These are phyloP conservation scores for Drosophila hamatofila DNA, from an alignment of 2,888 invertebrate species.

Conservation along the genomic window DNA sequence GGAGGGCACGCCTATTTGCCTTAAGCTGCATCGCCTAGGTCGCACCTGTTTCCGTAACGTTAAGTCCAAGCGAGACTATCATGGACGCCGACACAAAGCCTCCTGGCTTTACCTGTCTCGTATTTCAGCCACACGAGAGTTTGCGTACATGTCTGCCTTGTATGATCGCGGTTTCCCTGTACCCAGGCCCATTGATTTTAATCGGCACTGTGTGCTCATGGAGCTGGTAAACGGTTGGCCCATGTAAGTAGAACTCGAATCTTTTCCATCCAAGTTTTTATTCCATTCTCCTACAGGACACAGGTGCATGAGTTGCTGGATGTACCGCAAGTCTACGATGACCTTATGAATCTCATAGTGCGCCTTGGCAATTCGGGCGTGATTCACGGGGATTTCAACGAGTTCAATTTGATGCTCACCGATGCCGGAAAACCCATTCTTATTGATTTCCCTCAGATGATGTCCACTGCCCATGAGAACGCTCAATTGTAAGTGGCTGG, in stretches of 20 bases:
- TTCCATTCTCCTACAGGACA: slow-evolving; percentile 85
- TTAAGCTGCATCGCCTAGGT: slow-evolving; percentile 96
- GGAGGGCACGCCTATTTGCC: slow-evolving; percentile 91
- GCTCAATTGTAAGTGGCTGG: slow-evolving; percentile 90
- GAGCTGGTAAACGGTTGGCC: slow-evolving; percentile 94
- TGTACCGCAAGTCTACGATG: slow-evolving; percentile 93
- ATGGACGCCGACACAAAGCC: slow-evolving; percentile 93
- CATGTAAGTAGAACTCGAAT: slow-evolving; percentile 87
- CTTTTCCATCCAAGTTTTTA: neutral
- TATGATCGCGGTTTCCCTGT: slow-evolving; percentile 96
- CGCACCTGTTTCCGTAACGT: slow-evolving; percentile 98
- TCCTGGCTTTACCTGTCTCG: slow-evolving; percentile 99
- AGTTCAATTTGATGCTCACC: slow-evolving; percentile 97
- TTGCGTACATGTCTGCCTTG: slow-evolving; percentile 98
- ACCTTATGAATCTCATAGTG: slow-evolving; percentile 96
- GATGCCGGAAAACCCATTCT: slow-evolving; percentile 92
- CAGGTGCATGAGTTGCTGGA: slow-evolving; percentile 89
- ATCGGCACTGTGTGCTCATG: slow-evolving; percentile 98
- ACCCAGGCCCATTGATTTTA: slow-evolving; percentile 97
- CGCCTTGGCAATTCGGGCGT: slow-evolving; percentile 97
- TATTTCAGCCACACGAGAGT: slow-evolving; percentile 98
- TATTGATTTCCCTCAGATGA: slow-evolving; percentile 99
- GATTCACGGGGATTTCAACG: slow-evolving; percentile 99
- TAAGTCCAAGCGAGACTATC: slow-evolving; percentile 98
- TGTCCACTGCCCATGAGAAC: slow-evolving; percentile 96